These are phyloP conservation scores for Pangasius macronema DNA, from an alignment of 2,797 vertebrate species.

Conservation along the genomic window DNA sequence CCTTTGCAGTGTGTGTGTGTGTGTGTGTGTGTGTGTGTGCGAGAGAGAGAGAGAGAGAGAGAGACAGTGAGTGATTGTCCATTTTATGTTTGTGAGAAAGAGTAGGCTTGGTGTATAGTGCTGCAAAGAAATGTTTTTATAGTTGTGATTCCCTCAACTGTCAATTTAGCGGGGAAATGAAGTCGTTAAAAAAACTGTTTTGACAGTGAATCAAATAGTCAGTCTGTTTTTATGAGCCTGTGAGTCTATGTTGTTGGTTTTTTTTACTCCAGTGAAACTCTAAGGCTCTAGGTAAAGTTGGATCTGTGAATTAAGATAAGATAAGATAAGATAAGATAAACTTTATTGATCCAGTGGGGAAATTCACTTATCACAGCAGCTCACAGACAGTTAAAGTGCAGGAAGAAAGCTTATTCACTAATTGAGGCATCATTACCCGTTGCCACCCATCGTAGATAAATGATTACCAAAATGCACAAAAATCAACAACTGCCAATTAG, in stretches of 20 bases:
- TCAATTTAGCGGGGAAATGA: neutral
- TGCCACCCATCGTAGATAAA: neutral
- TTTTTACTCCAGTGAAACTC: neutral
- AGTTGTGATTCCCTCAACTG: neutral
- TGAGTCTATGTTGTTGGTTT: neutral
- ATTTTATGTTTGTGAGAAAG: neutral
- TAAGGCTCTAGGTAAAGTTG: neutral
- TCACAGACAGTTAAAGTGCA: too few species aligned
- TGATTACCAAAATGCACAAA: neutral
- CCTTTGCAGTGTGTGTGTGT: neutral
- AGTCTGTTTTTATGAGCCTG: neutral
- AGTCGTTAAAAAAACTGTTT: neutral
- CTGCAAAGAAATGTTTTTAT: neutral
- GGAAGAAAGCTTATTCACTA: neutral
- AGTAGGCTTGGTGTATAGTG: neutral
- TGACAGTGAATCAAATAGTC: neutral
- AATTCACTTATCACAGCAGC: too few species aligned
- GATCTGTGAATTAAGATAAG: neutral
- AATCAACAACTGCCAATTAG: conserved; percentile 5
- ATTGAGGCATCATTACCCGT: neutral
- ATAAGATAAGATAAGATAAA: too few species aligned
- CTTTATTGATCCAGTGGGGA: too few species aligned
- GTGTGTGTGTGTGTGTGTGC: neutral
- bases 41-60: neutral
- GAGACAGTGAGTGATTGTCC: neutral